Percentiles rank a stretch among this genome's conserved stretches.
These are phyloP conservation scores for Latrodectus hesperus DNA, from an alignment of 2,888 invertebrate genomes.

Conservation along the genomic window DNA sequence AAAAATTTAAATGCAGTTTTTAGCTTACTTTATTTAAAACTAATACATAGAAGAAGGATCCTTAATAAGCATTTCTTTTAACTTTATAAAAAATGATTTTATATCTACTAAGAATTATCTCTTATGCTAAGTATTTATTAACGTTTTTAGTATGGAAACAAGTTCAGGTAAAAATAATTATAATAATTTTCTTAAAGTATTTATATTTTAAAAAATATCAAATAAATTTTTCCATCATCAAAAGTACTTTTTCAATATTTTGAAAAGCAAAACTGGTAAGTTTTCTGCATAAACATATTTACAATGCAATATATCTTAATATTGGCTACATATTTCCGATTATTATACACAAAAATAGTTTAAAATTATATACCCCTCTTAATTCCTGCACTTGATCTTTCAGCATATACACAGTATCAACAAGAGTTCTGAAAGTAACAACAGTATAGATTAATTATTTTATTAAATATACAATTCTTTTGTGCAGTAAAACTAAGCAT, in stretches of 20 bases:
- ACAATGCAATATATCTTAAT: neutral
- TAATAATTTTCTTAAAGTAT: too few relatives aligned
- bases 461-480: too few relatives aligned
- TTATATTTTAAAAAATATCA: too few relatives aligned
- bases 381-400: slow-evolving; percentile 84
- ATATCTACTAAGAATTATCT: neutral
- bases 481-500: too few relatives aligned
- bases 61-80: neutral
- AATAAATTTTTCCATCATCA: too few relatives aligned
- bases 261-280: too few relatives aligned
- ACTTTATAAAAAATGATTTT: neutral
- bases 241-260: too few relatives aligned
- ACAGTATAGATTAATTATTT: too few relatives aligned
- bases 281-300: too few relatives aligned
- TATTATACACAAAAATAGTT: neutral
- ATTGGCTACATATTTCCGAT: neutral
- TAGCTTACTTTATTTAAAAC: neutral
- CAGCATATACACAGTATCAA: slow-evolving; percentile 85
- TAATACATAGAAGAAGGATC: neutral
- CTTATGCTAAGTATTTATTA: neutral
- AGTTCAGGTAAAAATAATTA: neutral
- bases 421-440: slow-evolving; percentile 79
- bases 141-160: neutral
- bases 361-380: slow-evolving; percentile 78
- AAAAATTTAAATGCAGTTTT: neutral